phyloP scores from a whole-genome alignment of 92 coral and sea anemone species.

The Palythoa grandis region DNA sequence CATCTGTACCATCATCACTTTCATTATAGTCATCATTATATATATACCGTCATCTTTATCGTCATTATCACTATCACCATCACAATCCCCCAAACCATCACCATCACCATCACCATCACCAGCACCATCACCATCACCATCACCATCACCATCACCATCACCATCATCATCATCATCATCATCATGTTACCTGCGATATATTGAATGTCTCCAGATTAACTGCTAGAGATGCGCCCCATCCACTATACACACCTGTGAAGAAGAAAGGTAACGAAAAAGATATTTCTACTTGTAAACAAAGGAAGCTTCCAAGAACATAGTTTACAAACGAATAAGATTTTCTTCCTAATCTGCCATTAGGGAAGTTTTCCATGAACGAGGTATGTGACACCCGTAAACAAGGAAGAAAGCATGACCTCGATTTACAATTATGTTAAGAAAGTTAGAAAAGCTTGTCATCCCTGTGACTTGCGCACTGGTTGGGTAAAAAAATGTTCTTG shows the following conservation, averaged over 20 bases:
- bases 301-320: too few species aligned
- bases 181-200: conserved; percentile 77
- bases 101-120: not conserved
- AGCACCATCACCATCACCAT: not conserved
- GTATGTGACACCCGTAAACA: too few species aligned
- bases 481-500: too few species aligned
- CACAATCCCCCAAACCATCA: not conserved
- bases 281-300: too few species aligned
- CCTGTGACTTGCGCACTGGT: too few species aligned
- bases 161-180: not conserved
- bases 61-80: not conserved
- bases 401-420: too few species aligned
- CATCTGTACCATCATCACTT: not conserved
- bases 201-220: conserved; percentile 89
- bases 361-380: too few species aligned
- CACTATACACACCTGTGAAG: conserved; percentile 91
- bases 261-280: not conserved
- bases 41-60: not conserved
- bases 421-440: too few species aligned
- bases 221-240: conserved; percentile 97
- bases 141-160: not conserved
- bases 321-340: too few species aligned
- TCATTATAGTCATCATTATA: too few species aligned
- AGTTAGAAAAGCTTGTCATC: too few species aligned
- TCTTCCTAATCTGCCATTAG: too few species aligned